These are phyloP conservation scores for Sesamia inferens DNA, from an alignment of 2,888 invertebrate genomes.

Conservation along the genomic window DNA sequence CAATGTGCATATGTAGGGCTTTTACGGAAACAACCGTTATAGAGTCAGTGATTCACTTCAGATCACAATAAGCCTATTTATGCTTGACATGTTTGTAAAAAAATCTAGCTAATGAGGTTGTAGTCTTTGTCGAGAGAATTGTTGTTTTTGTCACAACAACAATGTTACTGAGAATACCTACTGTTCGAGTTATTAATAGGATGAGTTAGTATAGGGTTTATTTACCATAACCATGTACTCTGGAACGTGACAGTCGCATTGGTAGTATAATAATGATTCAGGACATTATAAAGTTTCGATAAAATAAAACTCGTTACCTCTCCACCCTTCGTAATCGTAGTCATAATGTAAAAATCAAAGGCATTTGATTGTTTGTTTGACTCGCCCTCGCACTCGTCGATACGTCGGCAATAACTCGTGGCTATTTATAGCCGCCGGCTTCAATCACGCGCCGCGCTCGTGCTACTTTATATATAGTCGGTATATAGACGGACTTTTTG, in stretches of 20 bases:
- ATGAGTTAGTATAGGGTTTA: not conserved
- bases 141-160: conserved; percentile 12
- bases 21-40: conserved; percentile 23
- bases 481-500: conserved; percentile 45
- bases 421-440: conserved; percentile 67
- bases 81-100: conserved; percentile 21
- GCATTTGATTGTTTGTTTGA: conserved; percentile 77
- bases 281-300: not conserved
- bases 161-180: not conserved
- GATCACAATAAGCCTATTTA: conserved; percentile 18
- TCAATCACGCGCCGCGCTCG: conserved; percentile 68
- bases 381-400: conserved; percentile 78
- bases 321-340: not conserved
- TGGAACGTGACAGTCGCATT: not conserved
- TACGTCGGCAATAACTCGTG: conserved; percentile 68
- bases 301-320: not conserved
- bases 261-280: no score
- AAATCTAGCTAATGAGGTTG: conserved; percentile 25
- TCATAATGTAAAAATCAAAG: conserved; percentile 42
- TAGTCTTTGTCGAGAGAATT: not conserved
- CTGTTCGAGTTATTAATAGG: not conserved
- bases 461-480: conserved; percentile 66
- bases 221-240: not conserved
- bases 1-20: conserved; percentile 20
- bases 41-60: conserved; percentile 17